Base-by-base conservation (phyloP, 1,140 invertebrate species). In the Neotoxoptera formosana region DNA sequence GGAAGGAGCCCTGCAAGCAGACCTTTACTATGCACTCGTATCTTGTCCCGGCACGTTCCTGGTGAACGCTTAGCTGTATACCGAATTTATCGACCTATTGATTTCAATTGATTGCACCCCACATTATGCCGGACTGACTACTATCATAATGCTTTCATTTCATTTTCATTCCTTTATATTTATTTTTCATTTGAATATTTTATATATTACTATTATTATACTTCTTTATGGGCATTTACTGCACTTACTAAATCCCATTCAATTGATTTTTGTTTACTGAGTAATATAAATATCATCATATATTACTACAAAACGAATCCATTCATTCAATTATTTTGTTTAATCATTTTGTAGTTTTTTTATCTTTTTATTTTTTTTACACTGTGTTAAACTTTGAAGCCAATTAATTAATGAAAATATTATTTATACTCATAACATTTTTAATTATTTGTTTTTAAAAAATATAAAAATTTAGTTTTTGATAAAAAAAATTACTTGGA, bases 51-150 rank as follows among this genome's bases (percentile, higher is more conserved):
- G 2, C 34, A 30, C 0, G 34, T 93, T 1, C 48, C 48, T 21
- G 91, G 91, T n/a, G 91, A 93, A 86, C 34, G 21, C 6, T 86
- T 93, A 23, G 48, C 48, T 30, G 91, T 93, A 7, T 93, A 93
- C 7, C 36, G 89, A 45, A 20, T 90, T 7, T 90, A 67, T 48
- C 23, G 89, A 0, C 89, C 56, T 76, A 45, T 30, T 47, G 30
- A 60, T 90, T 89, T 53, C 25, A 17, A 76, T 76, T 76, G 4
- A 89, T 41, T 25, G 17, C 25, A 36, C 20, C 9, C 14, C 14
- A n/a, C 30, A n/a, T 76, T n/a, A n/a, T 76, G 14, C n/a, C 30
- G 11, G 60, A 76, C 60, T n/a, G 30, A n/a, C 6, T 20, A 76
- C 60, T 76, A 76, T n/a, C 30, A 60, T 30, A 30, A 11, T 60